A percentile compares a stretch with the other conserved stretches of the same genome.
Conservation (phyloP, 2,888 invertebrate species). For the Allophyes oxyacanthae region DNA sequence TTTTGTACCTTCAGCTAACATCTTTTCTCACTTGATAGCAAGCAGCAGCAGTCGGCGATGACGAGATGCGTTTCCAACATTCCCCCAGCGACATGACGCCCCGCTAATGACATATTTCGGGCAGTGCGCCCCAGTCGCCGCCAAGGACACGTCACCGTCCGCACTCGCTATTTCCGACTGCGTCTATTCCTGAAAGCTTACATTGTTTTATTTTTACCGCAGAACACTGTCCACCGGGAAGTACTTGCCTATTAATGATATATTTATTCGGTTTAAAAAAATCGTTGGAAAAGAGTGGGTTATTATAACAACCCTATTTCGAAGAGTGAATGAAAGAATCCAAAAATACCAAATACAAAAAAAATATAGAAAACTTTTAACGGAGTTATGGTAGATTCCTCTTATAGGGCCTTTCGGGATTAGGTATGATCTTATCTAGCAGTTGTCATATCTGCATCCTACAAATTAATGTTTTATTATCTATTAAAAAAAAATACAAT, state of each 20-base stretch:
- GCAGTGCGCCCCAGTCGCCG: constrained; percentile 69
- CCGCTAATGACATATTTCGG: constrained; percentile 82
- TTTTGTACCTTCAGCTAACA: no score
- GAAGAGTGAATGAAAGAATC: no score
- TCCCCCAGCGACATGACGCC: constrained; percentile 61
- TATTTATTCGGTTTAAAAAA: constrained; percentile 32
- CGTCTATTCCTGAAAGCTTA: constrained; percentile 86
- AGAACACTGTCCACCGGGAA: constrained; percentile 81
- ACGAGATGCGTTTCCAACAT: constrained; percentile 51
- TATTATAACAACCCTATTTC: no score
- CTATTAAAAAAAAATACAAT: no score
- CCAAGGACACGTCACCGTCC: constrained; percentile 84
- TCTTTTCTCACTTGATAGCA: no score
- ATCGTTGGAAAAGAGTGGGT: not conserved
- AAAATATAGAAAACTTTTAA: no score
- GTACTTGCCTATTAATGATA: constrained; percentile 66
- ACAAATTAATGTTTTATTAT: no score
- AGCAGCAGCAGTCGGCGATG: not conserved
- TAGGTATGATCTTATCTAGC: no score
- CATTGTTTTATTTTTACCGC: constrained; percentile 85
- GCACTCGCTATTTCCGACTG: constrained; percentile 78
- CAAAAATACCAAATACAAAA: no score
- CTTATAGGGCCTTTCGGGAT: no score
- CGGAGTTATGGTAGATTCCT: no score
- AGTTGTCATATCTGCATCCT: no score